Evolutionary conservation across 2,797 vertebrate genomes (phyloP).

Genomic region (Pseudocheirus occidentalis): DNA sequence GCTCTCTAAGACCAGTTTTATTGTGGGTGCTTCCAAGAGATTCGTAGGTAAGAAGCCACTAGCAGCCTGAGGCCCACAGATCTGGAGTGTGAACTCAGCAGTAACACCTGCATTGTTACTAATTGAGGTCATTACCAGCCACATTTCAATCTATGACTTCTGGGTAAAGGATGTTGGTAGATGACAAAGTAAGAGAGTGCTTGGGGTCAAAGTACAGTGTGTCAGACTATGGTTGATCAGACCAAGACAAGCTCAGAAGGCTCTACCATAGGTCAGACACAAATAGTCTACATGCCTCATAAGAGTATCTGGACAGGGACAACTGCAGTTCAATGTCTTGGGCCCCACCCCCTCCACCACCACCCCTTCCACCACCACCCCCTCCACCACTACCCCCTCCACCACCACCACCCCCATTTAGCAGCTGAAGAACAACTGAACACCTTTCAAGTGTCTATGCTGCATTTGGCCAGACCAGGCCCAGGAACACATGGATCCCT

Average conservation of each 20-base stretch:
- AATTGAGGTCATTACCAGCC: background rate
- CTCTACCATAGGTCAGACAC: background rate
- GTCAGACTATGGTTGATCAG: background rate
- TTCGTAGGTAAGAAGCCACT: background rate
- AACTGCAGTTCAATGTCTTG: background rate
- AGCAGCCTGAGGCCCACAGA: background rate
- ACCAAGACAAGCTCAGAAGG: background rate
- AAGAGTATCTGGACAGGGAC: background rate
- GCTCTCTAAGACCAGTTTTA: background rate
- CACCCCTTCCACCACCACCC: background rate
- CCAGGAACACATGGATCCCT: background rate
- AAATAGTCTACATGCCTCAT: background rate
- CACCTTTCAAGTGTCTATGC: background rate
- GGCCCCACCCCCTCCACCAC: background rate
- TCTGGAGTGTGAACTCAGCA: background rate
- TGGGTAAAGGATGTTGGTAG: background rate
- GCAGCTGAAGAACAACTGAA: background rate
- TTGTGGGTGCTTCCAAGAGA: background rate
- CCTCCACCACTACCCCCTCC: too few relatives aligned
- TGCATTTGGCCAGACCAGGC: background rate
- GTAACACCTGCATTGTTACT: background rate
- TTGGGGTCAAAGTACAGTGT: background rate
- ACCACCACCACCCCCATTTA: background rate
- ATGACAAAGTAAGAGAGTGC: background rate
- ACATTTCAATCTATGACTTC: background rate